Percentiles rank a stretch among this genome's conserved stretches.
Evolutionary conservation across 1,140 invertebrate species (phyloP).

Genomic region (Telenomus remus): DNA sequence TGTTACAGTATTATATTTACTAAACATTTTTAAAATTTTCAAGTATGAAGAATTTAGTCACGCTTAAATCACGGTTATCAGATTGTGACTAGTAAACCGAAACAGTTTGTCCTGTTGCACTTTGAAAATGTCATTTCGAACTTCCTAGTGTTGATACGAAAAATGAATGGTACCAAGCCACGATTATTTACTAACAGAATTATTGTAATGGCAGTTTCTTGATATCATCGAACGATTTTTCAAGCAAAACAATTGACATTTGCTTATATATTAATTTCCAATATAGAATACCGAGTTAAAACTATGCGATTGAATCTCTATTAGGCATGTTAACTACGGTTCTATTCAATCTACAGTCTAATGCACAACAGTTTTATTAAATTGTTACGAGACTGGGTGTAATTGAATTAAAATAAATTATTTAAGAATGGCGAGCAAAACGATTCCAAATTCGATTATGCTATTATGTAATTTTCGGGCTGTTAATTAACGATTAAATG

Average conservation of each 20-base stretch:
- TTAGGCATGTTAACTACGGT: conserved; percentile 21
- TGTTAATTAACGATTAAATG: too few species aligned
- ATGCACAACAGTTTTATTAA: conserved; percentile 3
- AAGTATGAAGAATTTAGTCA: conserved; percentile 27
- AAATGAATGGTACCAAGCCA: conserved; percentile 33
- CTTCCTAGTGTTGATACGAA: conserved; percentile 29
- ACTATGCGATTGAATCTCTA: conserved; percentile 17
- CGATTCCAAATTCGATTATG: too few species aligned
- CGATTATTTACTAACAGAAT: conserved; percentile 34
- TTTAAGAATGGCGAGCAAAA: too few species aligned
- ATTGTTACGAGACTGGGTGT: conserved; percentile 10
- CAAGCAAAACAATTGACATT: conserved; percentile 27
- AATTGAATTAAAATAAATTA: conserved; percentile 16
- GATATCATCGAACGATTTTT: not conserved
- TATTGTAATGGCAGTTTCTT: not conserved
- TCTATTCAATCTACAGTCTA: conserved; percentile 9
- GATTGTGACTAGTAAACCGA: too few species aligned
- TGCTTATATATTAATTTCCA: conserved; percentile 16
- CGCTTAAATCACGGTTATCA: conserved; percentile 22
- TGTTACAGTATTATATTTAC: too few species aligned
- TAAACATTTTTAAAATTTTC: conserved; percentile 9
- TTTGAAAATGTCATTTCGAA: too few species aligned
- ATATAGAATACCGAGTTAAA: conserved; percentile 16
- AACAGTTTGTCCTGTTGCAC: too few species aligned
- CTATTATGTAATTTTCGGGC: too few species aligned